Evolutionary conservation across 2,888 invertebrate genomes (phyloP).

Genomic region (Stenodema calcarata): DNA sequence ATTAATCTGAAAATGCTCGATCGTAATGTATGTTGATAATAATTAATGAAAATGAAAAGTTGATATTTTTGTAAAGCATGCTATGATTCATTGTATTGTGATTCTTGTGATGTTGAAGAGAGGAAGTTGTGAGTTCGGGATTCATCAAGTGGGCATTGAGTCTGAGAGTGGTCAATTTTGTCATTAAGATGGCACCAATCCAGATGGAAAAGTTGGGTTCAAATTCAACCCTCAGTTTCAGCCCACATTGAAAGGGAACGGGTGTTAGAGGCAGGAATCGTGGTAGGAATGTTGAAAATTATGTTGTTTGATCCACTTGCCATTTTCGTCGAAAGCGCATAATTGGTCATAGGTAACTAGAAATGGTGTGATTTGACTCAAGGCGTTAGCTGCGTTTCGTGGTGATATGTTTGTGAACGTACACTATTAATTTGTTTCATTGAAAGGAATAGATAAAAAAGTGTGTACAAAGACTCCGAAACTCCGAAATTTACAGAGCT

Average conservation of each 20-base stretch:
- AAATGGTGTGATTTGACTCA: too few relatives aligned
- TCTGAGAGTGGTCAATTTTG: not conserved
- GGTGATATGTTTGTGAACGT: not conserved
- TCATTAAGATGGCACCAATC: not conserved
- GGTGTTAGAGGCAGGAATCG: not conserved
- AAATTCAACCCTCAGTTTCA: not conserved
- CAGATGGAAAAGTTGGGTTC: not conserved
- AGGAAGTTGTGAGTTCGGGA: not conserved
- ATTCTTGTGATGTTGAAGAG: not conserved
- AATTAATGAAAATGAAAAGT: not conserved
- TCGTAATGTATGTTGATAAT: not conserved
- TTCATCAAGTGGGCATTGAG: not conserved
- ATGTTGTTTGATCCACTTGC: not conserved
- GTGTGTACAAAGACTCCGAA: too few relatives aligned
- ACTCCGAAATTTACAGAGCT: too few relatives aligned
- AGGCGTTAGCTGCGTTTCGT: not conserved
- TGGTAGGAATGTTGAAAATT: not conserved
- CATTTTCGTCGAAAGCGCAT: too few relatives aligned
- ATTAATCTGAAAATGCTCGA: not conserved
- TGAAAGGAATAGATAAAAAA: too few relatives aligned
- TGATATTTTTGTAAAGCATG: not conserved
- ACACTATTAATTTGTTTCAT: not conserved
- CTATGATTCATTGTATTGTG: not conserved
- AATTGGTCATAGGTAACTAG: too few relatives aligned
- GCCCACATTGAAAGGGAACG: not conserved